Evolutionary conservation across 2,113 vertebrate species (phyloP), one percentile per base, ranked within the genome.

Genomic region (Poeciliopsis retropinna): DNA sequence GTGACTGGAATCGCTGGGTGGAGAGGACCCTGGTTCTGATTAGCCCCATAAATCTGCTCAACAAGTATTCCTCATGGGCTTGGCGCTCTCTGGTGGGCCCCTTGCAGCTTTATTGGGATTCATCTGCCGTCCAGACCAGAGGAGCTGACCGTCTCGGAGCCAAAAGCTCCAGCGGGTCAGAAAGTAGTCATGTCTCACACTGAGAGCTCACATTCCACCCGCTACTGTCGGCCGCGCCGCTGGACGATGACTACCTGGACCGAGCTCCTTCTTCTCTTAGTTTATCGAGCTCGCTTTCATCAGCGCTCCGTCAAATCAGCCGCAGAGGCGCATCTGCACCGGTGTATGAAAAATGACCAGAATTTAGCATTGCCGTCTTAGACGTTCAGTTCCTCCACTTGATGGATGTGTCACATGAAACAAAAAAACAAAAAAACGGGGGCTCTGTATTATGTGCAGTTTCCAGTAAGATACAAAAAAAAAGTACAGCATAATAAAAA

Each of bases 161-260:
- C 81, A 64, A 78, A 73, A 88, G 73, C 70, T 79, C 75, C 73
- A 70, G 67, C 51, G 67, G 75, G 75, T 82, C 84, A 75, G 84
- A 75, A 12, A 83, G 85, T 4, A 75, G 85, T 89, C 80, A 85
- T 44, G 90, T 88, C 91, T 95, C 87, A 88, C 92, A 94, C 87
- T 29, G 85, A 73, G 60, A 71, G 83, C 84, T 85, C 66, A 94
- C 89, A 94, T 95, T 94, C 93, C 94, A 87, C 88, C 73, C 27
- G 81, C 77, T 73, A 30, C 86, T 92, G 92, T 82, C 79, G 73
- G 81, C 86, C 37, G 73, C 28, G 39, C 85, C 22, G 64, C 73
- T 76, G 78, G 79, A 80, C 84, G 78, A 80, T 19, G 70, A 73
- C 81, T 90, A 90, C 90, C 92, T 90, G 86, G 85, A 80, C 19